Conservation (phyloP, 2,113 vertebrate genomes). For the Diglossa brunneiventris region DNA sequence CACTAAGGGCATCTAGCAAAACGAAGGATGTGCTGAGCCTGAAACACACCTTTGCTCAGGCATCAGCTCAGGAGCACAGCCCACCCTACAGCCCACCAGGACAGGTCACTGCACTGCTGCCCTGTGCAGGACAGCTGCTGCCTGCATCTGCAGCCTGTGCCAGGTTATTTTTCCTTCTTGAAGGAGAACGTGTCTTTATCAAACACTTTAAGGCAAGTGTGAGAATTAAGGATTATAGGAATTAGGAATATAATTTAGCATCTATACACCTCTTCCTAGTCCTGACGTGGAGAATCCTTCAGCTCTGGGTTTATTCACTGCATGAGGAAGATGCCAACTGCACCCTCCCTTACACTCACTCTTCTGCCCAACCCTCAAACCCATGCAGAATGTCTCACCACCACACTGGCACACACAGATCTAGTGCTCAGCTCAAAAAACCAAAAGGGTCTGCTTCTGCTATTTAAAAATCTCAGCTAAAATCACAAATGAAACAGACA, state of each 20-base stretch:
- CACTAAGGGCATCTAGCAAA: not conserved
- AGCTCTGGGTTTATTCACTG: not conserved
- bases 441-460: not conserved
- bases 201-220: not conserved
- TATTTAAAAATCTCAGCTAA: not conserved
- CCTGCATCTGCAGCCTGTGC: not conserved
- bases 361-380: not conserved
- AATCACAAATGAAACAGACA: not conserved
- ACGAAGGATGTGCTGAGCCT: accelerated
- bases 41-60: not conserved
- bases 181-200: not conserved
- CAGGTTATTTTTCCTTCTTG: not conserved
- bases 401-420: not conserved
- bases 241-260: not conserved
- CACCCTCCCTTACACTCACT: not conserved
- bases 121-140: not conserved
- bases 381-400: not conserved
- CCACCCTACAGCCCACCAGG: accelerated
- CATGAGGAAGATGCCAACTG: not conserved
- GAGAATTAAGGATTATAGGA: no score
- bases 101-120: not conserved
- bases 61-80: not conserved
- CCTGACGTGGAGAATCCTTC: not conserved
- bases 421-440: not conserved
- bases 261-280: not conserved